Conservation (phyloP, 1,140 invertebrate genomes). For the Saccostrea cuccullata region DNA sequence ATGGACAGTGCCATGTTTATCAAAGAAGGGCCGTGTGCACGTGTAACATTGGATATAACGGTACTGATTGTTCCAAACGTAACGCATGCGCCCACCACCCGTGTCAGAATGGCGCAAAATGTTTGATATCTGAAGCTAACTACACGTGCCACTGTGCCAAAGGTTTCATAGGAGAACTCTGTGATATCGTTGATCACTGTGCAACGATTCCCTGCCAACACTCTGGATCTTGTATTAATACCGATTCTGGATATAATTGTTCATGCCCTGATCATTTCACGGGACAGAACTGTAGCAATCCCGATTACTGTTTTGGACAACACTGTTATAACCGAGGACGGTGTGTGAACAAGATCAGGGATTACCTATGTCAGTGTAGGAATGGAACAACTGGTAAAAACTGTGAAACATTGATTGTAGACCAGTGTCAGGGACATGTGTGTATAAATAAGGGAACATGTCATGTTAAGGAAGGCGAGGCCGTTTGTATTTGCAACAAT, state of each 20-base stretch:
- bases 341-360: conserved; percentile 87
- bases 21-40: not conserved
- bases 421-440: not conserved
- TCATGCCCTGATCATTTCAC: not conserved
- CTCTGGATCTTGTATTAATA: not conserved
- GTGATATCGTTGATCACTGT: not conserved
- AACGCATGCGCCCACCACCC: not conserved
- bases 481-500: too few species aligned
- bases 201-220: not conserved
- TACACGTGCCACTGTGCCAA: not conserved
- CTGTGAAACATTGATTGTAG: conserved; percentile 49
- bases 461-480: not conserved
- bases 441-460: conserved; percentile 39
- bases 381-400: conserved; percentile 88
- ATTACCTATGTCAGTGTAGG: conserved; percentile 85
- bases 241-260: not conserved
- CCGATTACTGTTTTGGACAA: not conserved
- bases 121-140: not conserved
- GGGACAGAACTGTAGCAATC: not conserved
- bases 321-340: conserved; percentile 91
- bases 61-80: not conserved
- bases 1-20: not conserved
- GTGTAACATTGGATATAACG: not conserved
- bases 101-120: conserved; percentile 26
- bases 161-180: not conserved